These are phyloP conservation scores for Colaptes auratus DNA, from an alignment of 2,113 vertebrate genomes.

Conservation along the genomic window DNA sequence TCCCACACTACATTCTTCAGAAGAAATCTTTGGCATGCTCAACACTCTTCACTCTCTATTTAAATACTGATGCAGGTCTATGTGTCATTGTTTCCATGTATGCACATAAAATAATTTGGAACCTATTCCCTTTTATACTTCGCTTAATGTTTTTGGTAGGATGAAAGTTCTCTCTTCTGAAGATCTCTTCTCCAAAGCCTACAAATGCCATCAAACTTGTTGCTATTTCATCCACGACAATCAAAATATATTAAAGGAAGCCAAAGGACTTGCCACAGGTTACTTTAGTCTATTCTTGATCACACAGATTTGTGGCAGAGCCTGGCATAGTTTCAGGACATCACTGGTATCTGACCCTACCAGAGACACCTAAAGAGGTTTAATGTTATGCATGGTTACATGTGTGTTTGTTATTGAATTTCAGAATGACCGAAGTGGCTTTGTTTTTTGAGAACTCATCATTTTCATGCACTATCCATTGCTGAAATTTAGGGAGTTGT, in stretches of 20 bases:
- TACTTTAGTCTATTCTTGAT: background rate
- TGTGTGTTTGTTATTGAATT: background rate
- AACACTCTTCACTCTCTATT: background rate
- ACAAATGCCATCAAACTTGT: background rate
- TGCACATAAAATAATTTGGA: background rate
- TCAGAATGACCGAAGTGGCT: background rate
- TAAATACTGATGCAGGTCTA: background rate
- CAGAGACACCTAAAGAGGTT: background rate
- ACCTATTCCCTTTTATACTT: background rate
- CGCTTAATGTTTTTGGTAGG: background rate
- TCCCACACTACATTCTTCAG: background rate
- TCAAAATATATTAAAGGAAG: background rate
- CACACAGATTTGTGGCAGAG: background rate
- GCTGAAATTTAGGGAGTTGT: background rate
- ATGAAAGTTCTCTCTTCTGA: background rate
- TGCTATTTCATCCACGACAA: background rate
- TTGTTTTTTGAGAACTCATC: background rate
- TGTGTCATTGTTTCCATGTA: background rate
- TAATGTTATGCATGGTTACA: background rate
- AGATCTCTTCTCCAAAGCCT: background rate
- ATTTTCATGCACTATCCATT: background rate
- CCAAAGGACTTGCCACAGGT: fast-evolving
- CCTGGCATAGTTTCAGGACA: background rate
- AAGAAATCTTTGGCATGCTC: background rate
- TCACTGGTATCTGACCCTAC: background rate